Evolutionary conservation across 2,888 invertebrate genomes (phyloP).

Genomic region (Conomelus anceps): DNA sequence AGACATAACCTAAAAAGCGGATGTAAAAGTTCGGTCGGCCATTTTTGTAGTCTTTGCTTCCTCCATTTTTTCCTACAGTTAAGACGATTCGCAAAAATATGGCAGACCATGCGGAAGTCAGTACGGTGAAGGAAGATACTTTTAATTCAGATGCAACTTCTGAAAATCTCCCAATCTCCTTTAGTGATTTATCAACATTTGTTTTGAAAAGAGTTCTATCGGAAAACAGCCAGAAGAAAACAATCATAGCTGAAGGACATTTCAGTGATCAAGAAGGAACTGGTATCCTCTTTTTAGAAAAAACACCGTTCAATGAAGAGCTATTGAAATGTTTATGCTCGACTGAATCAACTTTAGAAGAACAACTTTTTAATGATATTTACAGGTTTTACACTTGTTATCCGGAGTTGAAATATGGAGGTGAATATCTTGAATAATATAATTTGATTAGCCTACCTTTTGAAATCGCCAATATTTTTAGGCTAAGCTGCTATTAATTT

Average conservation of each 20-base stretch:
- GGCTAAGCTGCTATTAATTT: no score
- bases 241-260: constrained; percentile 60
- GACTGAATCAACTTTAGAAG: constrained; percentile 51
- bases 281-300: constrained; percentile 72
- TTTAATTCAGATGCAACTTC: not conserved
- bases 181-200: constrained; percentile 56
- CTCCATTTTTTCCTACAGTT: no score
- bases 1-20: no score
- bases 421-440: constrained; percentile 48
- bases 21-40: no score
- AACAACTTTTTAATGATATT: constrained; percentile 72
- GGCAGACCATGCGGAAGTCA: not conserved
- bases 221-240: constrained; percentile 66
- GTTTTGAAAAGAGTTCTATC: constrained; percentile 58
- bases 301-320: constrained; percentile 67
- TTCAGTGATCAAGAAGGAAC: constrained; percentile 52
- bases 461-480: no score
- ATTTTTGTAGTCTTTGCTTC: no score
- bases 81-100: no score
- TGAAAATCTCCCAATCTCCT: no score
- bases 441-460: no score
- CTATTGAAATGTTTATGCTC: constrained; percentile 51
- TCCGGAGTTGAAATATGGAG: constrained; percentile 54
- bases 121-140: not conserved
- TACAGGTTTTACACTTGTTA: constrained; percentile 75